Conservation (phyloP, 1,140 invertebrate species). For the Zaprionus gabonicus region DNA sequence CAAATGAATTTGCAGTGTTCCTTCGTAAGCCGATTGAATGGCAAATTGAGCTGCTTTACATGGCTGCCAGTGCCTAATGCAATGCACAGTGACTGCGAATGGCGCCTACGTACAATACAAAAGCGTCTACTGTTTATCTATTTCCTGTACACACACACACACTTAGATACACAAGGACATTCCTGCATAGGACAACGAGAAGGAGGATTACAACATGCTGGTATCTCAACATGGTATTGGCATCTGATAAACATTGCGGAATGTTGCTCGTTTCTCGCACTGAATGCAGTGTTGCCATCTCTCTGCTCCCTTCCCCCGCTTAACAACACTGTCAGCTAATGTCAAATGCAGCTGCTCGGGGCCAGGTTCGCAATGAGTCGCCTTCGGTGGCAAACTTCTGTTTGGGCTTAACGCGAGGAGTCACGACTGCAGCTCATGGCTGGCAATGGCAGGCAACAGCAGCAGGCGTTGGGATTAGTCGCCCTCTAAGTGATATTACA, state of each 20-base stretch:
- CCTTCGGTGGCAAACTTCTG: not conserved
- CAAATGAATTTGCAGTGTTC: not conserved
- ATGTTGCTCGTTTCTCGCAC: constrained; percentile 16
- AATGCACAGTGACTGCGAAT: not conserved
- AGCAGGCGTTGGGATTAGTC: constrained; percentile 56
- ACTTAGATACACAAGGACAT: not conserved
- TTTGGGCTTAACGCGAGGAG: constrained; percentile 33
- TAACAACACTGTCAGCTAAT: constrained; percentile 46
- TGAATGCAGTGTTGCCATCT: constrained; percentile 2
- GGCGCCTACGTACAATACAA: not conserved
- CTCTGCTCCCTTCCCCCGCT: not conserved
- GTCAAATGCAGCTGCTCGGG: constrained; percentile 37
- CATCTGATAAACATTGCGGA: constrained; percentile 27
- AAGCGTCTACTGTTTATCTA: constrained; percentile 2
- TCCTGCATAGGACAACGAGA: not conserved
- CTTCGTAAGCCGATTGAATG: constrained; percentile 14
- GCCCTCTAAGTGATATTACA: constrained; percentile 68
- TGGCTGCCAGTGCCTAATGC: not conserved
- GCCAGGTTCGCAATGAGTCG: constrained; percentile 10
- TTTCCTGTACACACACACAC: not conserved
- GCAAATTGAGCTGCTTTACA: constrained; percentile 6
- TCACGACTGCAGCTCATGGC: constrained; percentile 24
- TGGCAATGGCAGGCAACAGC: constrained; percentile 28
- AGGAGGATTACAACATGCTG: constrained; percentile 26
- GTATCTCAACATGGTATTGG: constrained; percentile 12